Evolutionary conservation across 2,113 vertebrate genomes (phyloP), one percentile per base, ranked within the genome.

Genomic region (Anguilla rostrata): DNA sequence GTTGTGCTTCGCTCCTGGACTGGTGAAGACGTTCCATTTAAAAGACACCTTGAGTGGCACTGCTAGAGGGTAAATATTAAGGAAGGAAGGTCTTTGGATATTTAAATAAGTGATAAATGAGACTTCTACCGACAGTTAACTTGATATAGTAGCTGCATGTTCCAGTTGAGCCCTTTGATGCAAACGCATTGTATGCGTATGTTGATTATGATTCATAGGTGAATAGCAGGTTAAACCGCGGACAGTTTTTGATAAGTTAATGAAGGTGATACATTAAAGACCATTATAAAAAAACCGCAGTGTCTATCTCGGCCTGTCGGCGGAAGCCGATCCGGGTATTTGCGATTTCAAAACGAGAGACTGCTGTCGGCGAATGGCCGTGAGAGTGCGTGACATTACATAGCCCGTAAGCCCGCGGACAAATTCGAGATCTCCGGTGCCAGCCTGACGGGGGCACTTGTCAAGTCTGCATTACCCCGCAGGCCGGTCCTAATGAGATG

Each of bases 401-500:
- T 75, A 75, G 71, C 71, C 5, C 34, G 71, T 22, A 34, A 75
- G 9, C 6, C 9, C 34, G 26, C 9, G n/a, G 71, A 34, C 2
- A 12, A 29, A 75, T 12, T 26, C 29, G 2, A 0, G 71, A 9
- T 34, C n/a, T 75, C 12, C 12, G 71, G 29, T 34, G n/a, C n/a
- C 43, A 43, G 5, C 41, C 49, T 41, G 29, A 40, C 22, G 41
- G 41, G n/a, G 71, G 16, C 46, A 8, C 75, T 85, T 40, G 84
- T 39, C 39, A 57, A 86, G 60, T 88, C 53, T 82, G 57, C 57
- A 82, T 89, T 87, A 56, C 22, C 87, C 78, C 49, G 92, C 94
- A 93, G 91, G 93, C 90, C 94, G 95, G 94, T 94, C 95, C 90
- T 94, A 96, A 94, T 91, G 87, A 95, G 93, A 97, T 96, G 96